phyloP scores from a whole-genome alignment of 2,113 vertebrate species.

The Prolemur simus region DNA sequence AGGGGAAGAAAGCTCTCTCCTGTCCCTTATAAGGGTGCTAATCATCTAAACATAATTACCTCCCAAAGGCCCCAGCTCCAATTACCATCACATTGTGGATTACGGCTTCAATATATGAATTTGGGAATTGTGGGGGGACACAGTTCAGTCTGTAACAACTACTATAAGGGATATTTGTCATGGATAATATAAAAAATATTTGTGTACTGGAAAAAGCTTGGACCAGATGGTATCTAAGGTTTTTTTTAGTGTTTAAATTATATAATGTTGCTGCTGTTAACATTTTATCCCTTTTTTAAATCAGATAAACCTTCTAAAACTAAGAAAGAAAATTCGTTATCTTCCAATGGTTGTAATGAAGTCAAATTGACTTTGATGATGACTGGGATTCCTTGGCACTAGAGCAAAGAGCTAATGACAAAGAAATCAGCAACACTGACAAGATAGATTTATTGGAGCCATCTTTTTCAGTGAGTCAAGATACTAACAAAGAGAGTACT shows the following conservation, averaged over 20 bases:
- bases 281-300: conserved; percentile 41
- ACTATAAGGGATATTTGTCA: background rate
- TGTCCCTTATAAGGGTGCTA: background rate
- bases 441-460: background rate
- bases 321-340: background rate
- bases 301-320: conserved; percentile 54
- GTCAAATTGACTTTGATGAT: background rate
- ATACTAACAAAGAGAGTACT: background rate
- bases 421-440: background rate
- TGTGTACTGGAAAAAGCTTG: background rate
- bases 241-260: background rate
- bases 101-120: background rate
- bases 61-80: background rate
- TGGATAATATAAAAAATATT: background rate
- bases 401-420: background rate
- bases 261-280: conserved; percentile 3
- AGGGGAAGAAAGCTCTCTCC: background rate
- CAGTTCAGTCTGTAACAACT: background rate
- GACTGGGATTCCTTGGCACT: background rate
- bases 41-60: background rate
- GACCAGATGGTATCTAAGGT: background rate
- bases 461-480: background rate
- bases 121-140: background rate
- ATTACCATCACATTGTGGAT: background rate
- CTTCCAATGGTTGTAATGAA: conserved; percentile 34